A percentile compares a stretch with the other conserved stretches of the same genome.
Evolutionary conservation across 2,797 vertebrate genomes (phyloP).

Genomic region (Pangasius djambal): DNA sequence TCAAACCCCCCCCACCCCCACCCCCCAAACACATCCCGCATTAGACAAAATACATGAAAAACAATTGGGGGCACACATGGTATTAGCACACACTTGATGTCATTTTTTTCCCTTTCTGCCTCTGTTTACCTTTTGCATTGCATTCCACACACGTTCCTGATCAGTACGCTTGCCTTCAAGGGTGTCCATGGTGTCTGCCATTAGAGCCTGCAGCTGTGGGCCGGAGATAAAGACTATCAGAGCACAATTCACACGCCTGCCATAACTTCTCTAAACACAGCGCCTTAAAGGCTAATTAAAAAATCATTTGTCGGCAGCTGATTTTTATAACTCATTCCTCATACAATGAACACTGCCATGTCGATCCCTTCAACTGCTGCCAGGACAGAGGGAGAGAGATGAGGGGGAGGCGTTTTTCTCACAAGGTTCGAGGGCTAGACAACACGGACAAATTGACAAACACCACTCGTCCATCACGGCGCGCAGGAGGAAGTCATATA

Average conservation of each 20-base stretch:
- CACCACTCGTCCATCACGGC: conserved; percentile 48
- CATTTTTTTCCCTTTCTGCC: conserved; percentile 33
- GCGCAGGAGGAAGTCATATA: conserved; percentile 45
- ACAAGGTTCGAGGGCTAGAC: conserved; percentile 43
- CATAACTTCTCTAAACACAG: conserved; percentile 82
- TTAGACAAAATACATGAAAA: neutral
- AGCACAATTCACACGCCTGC: conserved; percentile 73
- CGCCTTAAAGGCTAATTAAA: conserved; percentile 89
- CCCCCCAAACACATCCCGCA: neutral
- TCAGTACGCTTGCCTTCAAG: conserved; percentile 76
- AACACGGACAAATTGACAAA: conserved; percentile 58
- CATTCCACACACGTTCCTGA: conserved; percentile 76
- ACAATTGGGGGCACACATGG: conserved; percentile 6
- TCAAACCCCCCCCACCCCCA: neutral
- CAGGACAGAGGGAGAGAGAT: conserved; percentile 2
- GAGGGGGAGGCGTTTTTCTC: neutral
- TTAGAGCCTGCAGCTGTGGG: conserved; percentile 84
- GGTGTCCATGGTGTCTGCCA: conserved; percentile 83
- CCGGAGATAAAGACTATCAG: conserved; percentile 84
- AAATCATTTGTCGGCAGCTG: conserved; percentile 86
- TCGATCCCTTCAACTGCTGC: conserved; percentile 56
- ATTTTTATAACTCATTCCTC: conserved; percentile 85
- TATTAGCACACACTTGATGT: conserved; percentile 53
- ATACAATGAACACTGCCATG: conserved; percentile 70
- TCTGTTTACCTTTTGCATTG: conserved; percentile 77